phyloP scores from a whole-genome alignment of 2,113 vertebrate genomes.

The Xyrauchen texanus region DNA sequence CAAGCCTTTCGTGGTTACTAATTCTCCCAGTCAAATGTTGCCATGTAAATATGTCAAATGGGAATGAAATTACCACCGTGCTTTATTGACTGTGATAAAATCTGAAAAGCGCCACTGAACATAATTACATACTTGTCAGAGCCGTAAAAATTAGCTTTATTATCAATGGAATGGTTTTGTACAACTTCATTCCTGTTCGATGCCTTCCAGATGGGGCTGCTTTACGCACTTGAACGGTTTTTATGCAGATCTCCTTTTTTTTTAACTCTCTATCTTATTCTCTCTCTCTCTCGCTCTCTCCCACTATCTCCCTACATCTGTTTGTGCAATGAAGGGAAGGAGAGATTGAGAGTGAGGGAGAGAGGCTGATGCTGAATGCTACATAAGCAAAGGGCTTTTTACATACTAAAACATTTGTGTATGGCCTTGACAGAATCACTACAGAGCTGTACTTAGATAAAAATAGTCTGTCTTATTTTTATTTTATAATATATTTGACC shows the following conservation, averaged over 20 bases:
- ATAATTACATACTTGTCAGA: slow-evolving; percentile 99
- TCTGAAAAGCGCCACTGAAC: slow-evolving; percentile 99
- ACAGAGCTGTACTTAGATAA: neutral
- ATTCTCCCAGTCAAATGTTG: slow-evolving; percentile 99
- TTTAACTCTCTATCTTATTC: slow-evolving; percentile 17
- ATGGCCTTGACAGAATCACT: slow-evolving; percentile 35
- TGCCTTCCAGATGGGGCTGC: slow-evolving; percentile 99
- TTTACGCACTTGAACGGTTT: slow-evolving; percentile 97
- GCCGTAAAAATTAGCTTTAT: slow-evolving; percentile 99
- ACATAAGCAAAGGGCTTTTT: slow-evolving; percentile 55
- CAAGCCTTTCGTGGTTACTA: slow-evolving; percentile 97
- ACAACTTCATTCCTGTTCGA: slow-evolving; percentile 99
- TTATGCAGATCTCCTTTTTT: slow-evolving; percentile 84
- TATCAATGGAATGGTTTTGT: slow-evolving; percentile 99
- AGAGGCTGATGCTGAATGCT: slow-evolving; percentile 65
- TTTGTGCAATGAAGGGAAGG: slow-evolving; percentile 58
- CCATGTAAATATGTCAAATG: slow-evolving; percentile 99
- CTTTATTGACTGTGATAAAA: slow-evolving; percentile 99
- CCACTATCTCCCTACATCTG: slow-evolving; percentile 86
- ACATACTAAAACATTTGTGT: slow-evolving; percentile 40
- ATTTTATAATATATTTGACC: neutral
- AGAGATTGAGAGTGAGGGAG: slow-evolving; percentile 27
- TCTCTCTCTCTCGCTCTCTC: slow-evolving; percentile 55
- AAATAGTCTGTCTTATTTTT: neutral
- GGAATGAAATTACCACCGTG: slow-evolving; percentile 98